These are phyloP conservation scores for Heteractis magnifica DNA, from an alignment of 92 coral and sea anemone genomes.

Conservation along the genomic window DNA sequence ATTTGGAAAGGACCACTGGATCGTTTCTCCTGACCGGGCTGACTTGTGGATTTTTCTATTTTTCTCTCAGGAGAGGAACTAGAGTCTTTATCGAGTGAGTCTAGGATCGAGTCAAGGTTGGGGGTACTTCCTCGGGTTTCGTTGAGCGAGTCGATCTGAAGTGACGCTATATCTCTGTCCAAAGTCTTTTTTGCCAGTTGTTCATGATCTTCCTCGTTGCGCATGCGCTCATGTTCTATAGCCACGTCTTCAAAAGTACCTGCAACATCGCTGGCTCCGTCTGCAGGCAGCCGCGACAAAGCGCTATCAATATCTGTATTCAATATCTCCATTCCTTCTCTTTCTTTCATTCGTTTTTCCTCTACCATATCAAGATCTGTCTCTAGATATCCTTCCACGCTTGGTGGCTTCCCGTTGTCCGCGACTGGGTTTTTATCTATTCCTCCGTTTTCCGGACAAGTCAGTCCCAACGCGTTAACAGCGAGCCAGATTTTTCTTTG, in stretches of 20 bases:
- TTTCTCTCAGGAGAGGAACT: neutral
- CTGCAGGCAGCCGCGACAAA: constrained; percentile 37
- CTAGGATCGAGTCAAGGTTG: constrained; percentile 17
- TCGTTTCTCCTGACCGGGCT: neutral
- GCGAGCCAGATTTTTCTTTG: constrained; percentile 92
- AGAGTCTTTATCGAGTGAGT: constrained; percentile 18
- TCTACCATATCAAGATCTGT: constrained; percentile 48
- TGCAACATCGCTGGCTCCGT: constrained; percentile 23
- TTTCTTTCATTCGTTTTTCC: neutral
- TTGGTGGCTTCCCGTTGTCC: neutral
- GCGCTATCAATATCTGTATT: constrained; percentile 40
- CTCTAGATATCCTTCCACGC: constrained; percentile 41
- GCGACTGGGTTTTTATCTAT: neutral
- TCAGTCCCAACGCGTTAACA: constrained; percentile 48
- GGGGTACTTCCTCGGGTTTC: constrained; percentile 32
- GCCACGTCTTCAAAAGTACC: constrained; percentile 13
- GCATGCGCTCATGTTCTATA: neutral
- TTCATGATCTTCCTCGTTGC: neutral
- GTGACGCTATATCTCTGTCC: constrained; percentile 16
- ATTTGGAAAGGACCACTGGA: constrained; percentile 20
- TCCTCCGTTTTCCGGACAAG: neutral
- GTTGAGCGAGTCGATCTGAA: constrained; percentile 25
- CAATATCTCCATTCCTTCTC: constrained; percentile 3
- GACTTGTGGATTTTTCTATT: neutral
- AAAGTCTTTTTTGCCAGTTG: neutral